These are phyloP conservation scores for Aplidium turbinatum DNA, from an alignment of 23 tunicate species.

Conservation along the genomic window DNA sequence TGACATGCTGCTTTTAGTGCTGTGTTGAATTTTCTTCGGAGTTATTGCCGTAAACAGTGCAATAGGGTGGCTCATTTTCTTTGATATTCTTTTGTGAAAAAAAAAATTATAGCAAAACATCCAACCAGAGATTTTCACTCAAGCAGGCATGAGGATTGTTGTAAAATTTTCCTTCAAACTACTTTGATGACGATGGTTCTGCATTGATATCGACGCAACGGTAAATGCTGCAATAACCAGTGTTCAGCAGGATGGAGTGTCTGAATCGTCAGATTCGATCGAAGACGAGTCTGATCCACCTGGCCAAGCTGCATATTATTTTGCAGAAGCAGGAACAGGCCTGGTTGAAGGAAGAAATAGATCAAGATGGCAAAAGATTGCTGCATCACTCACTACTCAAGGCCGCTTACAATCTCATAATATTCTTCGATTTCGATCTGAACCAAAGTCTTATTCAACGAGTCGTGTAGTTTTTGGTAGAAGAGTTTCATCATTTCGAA, in stretches of 20 bases:
- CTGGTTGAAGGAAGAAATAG: conserved; percentile 33
- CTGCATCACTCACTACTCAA: conserved; percentile 21
- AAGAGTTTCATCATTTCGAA: conserved; percentile 14
- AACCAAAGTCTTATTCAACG: conserved; percentile 25
- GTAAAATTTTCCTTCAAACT: conserved; percentile 33
- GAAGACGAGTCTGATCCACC: conserved; percentile 22
- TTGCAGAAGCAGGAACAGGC: conserved; percentile 11
- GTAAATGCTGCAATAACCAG: conserved; percentile 30
- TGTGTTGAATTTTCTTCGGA: no score
- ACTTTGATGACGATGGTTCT: conserved; percentile 25
- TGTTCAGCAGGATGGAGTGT: conserved; percentile 9
- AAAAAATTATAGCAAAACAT: no score
- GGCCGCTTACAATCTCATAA: conserved; percentile 36
- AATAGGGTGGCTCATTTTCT: no score
- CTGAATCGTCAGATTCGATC: conserved; percentile 2
- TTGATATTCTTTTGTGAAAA: no score
- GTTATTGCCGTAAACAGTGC: no score
- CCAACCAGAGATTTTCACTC: conserved; percentile 16
- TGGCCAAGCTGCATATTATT: conserved; percentile 23
- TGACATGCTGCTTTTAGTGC: no score
- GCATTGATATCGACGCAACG: conserved; percentile 24
- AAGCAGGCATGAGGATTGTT: conserved; percentile 18
- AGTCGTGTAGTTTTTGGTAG: conserved; percentile 20
- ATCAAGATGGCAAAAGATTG: conserved; percentile 32
- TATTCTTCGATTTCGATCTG: conserved; percentile 29